A percentile compares a stretch with the other conserved stretches of the same genome.
Conservation (phyloP, 2,888 invertebrate genomes). For the Mesorhabditis sp. region DNA sequence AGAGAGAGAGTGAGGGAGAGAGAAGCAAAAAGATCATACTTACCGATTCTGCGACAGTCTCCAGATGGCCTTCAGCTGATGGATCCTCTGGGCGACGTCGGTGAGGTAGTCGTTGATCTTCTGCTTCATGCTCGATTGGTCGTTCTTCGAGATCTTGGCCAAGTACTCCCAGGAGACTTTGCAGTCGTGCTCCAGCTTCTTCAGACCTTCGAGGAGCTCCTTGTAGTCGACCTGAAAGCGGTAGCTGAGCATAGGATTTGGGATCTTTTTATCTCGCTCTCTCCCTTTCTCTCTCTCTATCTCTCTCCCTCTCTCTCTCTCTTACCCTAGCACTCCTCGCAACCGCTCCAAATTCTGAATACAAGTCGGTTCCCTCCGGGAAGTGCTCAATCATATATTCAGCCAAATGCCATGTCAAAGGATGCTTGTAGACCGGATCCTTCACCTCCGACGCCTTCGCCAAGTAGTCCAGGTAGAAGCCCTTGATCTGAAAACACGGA, state of each 20-base stretch:
- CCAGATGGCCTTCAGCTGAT: constrained; percentile 84
- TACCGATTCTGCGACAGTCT: constrained; percentile 83
- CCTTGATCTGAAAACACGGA: constrained; percentile 70
- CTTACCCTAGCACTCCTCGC: constrained; percentile 69
- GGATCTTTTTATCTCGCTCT: neutral
- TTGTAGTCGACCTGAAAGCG: constrained; percentile 80
- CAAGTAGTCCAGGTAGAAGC: constrained; percentile 94
- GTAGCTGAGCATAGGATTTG: neutral
- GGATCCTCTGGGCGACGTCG: constrained; percentile 94
- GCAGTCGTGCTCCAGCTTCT: constrained; percentile 87
- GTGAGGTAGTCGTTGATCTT: constrained; percentile 84
- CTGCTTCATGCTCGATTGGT: constrained; percentile 48
- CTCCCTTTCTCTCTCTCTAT: neutral
- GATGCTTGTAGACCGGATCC: constrained; percentile 94
- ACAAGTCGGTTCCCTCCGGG: constrained; percentile 89
- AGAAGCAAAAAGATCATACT: too few relatives aligned
- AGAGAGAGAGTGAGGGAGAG: neutral
- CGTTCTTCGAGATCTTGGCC: constrained; percentile 48
- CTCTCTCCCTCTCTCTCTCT: neutral
- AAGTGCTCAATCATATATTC: constrained; percentile 95
- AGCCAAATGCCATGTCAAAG: constrained; percentile 90
- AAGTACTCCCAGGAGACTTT: constrained; percentile 65
- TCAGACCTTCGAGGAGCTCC: constrained; percentile 78
- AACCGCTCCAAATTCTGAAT: constrained; percentile 72
- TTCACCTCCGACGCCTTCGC: constrained; percentile 74